These are phyloP conservation scores for Lagria hirta DNA, from an alignment of 2,888 invertebrate genomes.

Conservation along the genomic window DNA sequence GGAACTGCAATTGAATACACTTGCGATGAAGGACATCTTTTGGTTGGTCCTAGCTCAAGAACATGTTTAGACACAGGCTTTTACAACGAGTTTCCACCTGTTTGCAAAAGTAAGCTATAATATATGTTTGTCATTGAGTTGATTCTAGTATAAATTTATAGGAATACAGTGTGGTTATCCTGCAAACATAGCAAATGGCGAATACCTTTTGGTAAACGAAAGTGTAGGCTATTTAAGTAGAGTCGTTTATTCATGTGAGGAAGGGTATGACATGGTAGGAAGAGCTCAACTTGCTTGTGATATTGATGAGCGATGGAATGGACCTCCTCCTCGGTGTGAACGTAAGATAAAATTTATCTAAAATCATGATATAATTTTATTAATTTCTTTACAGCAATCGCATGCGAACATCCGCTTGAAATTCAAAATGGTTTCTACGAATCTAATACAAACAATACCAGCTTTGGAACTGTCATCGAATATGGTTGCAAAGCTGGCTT, in stretches of 20 bases:
- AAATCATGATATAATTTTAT: too few species aligned
- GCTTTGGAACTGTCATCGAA: constrained; percentile 72
- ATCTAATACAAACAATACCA: constrained; percentile 61
- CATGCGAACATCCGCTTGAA: constrained; percentile 69
- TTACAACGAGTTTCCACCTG: constrained; percentile 91
- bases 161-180: constrained; percentile 89
- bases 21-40: constrained; percentile 82
- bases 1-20: constrained; percentile 81
- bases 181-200: constrained; percentile 80
- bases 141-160: constrained; percentile 47
- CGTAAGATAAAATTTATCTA: constrained; percentile 64
- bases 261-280: constrained; percentile 84
- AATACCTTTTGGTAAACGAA: constrained; percentile 78
- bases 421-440: constrained; percentile 64
- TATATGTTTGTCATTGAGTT: not conserved
- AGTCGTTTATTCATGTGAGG: constrained; percentile 80
- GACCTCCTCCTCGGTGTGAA: constrained; percentile 87
- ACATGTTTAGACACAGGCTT: constrained; percentile 89
- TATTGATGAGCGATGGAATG: constrained; percentile 91
- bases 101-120: constrained; percentile 79
- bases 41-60: constrained; percentile 81
- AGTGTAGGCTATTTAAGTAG: constrained; percentile 84
- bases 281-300: constrained; percentile 84
- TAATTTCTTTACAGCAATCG: constrained; percentile 63
- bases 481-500: constrained; percentile 74